Base-by-base conservation (phyloP, 2,888 invertebrate species). In the Amiota minor region DNA sequence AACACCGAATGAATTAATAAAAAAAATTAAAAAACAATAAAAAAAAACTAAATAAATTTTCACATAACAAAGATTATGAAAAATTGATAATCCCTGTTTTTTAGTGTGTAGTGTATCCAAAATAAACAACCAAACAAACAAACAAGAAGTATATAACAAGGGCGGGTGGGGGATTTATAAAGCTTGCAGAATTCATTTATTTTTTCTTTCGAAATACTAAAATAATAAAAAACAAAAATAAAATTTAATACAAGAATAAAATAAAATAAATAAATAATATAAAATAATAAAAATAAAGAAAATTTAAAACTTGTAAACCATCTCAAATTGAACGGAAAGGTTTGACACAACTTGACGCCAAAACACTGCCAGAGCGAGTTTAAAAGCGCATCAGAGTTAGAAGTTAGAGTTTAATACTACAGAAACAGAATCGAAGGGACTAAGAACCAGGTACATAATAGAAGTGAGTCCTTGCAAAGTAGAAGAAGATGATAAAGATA, bases 291-390 rank as follows among this genome's bases (percentile, higher is more conserved):
- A 23, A 69, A 56, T 9, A 59, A 61, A 18, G 14, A 70, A 61
- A 70, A 68, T 23, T 14, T 23, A 75, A 77, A 77, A 81, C 77
- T 77, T 79, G 83, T 78, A 78, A 78, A 84, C 75, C 77, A 82
- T 77, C 59, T 59, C 76, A 86, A 80, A 82, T 86, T 88, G 87
- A 84, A 86, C 77, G 85, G 87, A 82, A 86, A 82, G 87, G 86
- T 87, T 87, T 88, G 88, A 87, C 87, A 87, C 87, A 87, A 87
- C 87, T 87, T 87, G 87, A 88, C 85, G 87, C 88, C 88, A 88
- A 87, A 85, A 88, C 87, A 87, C 87, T 87, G 87, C 87, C 87
- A 87, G 87, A 86, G 84, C 83, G 84, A 86, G 67, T 68, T 68
- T 11, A 45, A 53, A 68, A 47, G 50, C 67, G 67, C 67, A 53